Base-by-base conservation (phyloP, 2,888 invertebrate genomes). In the Macrostomum cliftonense region DNA sequence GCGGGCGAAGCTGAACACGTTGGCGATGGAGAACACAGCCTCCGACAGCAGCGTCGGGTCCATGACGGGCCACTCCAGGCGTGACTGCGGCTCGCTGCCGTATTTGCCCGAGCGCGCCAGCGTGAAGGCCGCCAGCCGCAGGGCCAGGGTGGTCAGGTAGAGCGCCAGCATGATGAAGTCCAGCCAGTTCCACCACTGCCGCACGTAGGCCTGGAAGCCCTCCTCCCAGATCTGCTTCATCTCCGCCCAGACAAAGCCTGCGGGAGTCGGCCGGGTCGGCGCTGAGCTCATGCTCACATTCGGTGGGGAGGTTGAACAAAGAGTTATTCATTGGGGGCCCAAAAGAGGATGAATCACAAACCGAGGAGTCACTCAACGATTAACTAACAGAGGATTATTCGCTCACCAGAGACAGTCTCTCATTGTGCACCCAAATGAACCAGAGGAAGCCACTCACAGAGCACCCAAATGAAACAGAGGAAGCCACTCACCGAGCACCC, bases 201-300 rank as follows among this genome's bases (percentile, higher is more conserved):
- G 61, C 20, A 72, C 64, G 59, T 75, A 75, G 19, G 73, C 73
- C 52, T 71, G 71, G 46, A 74, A 60, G 2, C 74, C 74, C 57
- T 75, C 75, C 49, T 75, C 75, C 75, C 75, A 75, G n/a, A 75
- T 59, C 59, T 75, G 75, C 56, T 75, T 75, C 59, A 74, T 73
- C 55, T 75, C 75, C 1, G 73, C 70, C 75, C 75, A 75, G 28
- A 75, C 68, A 64, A 74, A 74, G 39, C 74, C 73, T 74, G 57
- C 2, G 57, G 56, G 28, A 28, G 28, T 28, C 28, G 17, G 51
- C 14, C 28, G 28, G 28, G 28, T 28, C 28, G 9, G 28, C n/a
- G 28, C 9, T 28, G 28, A 28, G 28, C 28, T 28, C 5, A 9
- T 28, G 28, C 5, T 28, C 28, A 7, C 5, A 28, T 28, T 28